These are phyloP conservation scores for Ictalurus punctatus DNA, from an alignment of 2,113 vertebrate species.

Conservation along the genomic window DNA sequence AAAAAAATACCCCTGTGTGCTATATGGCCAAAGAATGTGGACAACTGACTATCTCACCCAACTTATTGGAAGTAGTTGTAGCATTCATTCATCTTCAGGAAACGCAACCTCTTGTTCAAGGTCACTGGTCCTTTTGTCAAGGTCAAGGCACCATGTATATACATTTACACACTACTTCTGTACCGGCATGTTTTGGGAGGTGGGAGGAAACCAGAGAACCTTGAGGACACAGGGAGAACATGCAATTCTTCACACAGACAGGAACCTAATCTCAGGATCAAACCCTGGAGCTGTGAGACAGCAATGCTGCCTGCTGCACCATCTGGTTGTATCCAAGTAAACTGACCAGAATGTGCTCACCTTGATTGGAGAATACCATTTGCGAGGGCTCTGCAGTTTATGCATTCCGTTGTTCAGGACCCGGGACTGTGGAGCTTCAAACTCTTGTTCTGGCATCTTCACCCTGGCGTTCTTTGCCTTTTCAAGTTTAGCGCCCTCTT, in stretches of 20 bases:
- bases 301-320: not conserved
- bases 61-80: not conserved
- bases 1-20: not conserved
- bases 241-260: not conserved
- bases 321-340: not conserved
- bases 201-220: not conserved
- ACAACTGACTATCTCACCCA: not conserved
- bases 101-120: not conserved
- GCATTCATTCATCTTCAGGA: not conserved
- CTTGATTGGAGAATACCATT: constrained; percentile 98
- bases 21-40: not conserved
- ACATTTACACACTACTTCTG: not conserved
- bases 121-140: not conserved
- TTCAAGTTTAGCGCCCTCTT: constrained; percentile 95
- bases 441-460: constrained; percentile 96
- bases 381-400: constrained; percentile 75
- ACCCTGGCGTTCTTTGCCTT: constrained; percentile 96
- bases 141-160: not conserved
- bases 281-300: not conserved
- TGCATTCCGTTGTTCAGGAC: constrained; percentile 84
- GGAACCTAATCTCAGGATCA: not conserved
- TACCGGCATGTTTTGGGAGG: not conserved
- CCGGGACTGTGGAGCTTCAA: constrained; percentile 74
- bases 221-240: not conserved
- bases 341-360: constrained; percentile 59